Base-by-base conservation (phyloP, 1,140 invertebrate genomes). In the Melanaphis sacchari region DNA sequence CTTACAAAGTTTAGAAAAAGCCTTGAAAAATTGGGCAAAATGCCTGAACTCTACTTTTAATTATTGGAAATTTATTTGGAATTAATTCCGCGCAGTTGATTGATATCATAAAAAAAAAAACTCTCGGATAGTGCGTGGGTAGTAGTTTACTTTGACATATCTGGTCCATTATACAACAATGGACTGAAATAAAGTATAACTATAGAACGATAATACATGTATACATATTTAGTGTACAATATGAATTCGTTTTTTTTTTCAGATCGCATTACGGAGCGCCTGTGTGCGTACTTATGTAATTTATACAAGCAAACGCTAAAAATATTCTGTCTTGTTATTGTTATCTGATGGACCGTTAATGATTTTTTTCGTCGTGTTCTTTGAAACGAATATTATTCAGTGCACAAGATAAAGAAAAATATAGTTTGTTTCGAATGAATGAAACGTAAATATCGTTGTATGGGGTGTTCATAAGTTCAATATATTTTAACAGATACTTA, bases 11-110 rank as follows among this genome's bases (percentile, higher is more conserved):
- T 41, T 41, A 40, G 82, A 41, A 85, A 85, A 85, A 40, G 26
- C 2, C 22, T 85, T 41, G 82, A 31, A 41, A 85, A 43, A 85
- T 43, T 40, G 82, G 40, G 82, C 40, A 85, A 85, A 85, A 41
- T 85, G 40, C 82, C 40, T 85, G 82, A 84, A 88, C 36, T 88
- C 31, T 88, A 49, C 43, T 88, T 88, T 88, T 88, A 49, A 88
- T 88, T 31, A 36, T 49, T 49, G 7, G 43, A 46, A 88, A n/a
- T 46, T 49, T 6, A 49, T 85, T 85, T 85, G 38, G 9, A 84
- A 84, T 87, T 87, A 87, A 87, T 87, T 87, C 24, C 41, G 8
- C 21, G 21, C 36, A 26, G 43, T 88, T 46, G 85, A 88, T 49
- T 40, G 43, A 49, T 49, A 88, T 46, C 41, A 9, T 88, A n/a